Evolutionary conservation across 2,797 vertebrate genomes (phyloP), one percentile per base, ranked within the genome.

Genomic region (Sebastes paucispinis): DNA sequence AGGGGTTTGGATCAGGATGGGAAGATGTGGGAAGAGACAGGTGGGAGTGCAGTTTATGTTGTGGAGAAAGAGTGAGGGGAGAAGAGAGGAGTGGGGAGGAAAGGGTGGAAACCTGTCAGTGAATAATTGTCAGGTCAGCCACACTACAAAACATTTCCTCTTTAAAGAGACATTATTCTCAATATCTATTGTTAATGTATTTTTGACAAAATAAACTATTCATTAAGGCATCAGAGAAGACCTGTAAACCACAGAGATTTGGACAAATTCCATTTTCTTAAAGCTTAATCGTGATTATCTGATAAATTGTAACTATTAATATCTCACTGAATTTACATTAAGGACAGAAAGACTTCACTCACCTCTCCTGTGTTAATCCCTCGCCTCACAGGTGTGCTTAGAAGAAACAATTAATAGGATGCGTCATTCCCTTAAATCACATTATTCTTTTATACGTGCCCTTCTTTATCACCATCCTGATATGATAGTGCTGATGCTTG

Each of bases 401-500:
- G 22, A 65, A 72, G 80, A 85, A 39, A 76, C 64, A 82, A 78
- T 75, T 75, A 57, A 78, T 27, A 74, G 20, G 34, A 75, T 73
- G 31, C 1, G 75, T 83, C 73, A 80, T 73, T 75, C 27, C 4
- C 18, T 6, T 69, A 77, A 87, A 91, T 85, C 32, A 58, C 43
- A 88, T 74, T 75, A 90, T 88, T 89, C 71, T 73, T 89, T 92
- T 87, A 89, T 90, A 84, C n/a, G 16, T 77, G 54, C 63, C 57
- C 47, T 60, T 66, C 58, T 88, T 94, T 94, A 95, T 93, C 87
- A 87, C 39, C 24, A 29, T 14, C 34, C 84, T 91, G 94, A 95
- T 94, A 95, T 79, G 67, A 83, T 87, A 84, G 27, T 93, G 94
- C 93, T 94, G 93, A 94, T 92, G 87, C 16, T 4, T 69, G 73